Evolutionary conservation across 2,888 invertebrate species (phyloP).

Genomic region (Liopterus haemorrhoidalis): DNA sequence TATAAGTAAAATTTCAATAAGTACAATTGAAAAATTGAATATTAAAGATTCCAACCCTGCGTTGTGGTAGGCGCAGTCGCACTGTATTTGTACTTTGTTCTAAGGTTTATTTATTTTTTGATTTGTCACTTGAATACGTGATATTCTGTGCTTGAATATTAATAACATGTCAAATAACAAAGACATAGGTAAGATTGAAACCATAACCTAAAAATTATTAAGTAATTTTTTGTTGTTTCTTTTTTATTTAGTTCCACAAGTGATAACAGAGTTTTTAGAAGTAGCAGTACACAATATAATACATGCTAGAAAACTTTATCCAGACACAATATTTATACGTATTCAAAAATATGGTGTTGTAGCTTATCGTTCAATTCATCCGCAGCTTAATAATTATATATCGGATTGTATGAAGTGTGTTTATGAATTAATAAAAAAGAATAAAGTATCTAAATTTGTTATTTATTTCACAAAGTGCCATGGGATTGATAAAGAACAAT

Average conservation of each 20-base stretch:
- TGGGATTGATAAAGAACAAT: constrained; percentile 45
- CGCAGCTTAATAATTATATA: constrained; percentile 60
- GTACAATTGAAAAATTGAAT: too few relatives aligned
- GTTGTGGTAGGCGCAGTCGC: too few relatives aligned
- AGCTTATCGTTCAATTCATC: constrained; percentile 57
- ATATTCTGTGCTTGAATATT: too few relatives aligned
- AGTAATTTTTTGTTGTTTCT: neutral
- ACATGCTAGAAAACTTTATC: constrained; percentile 57
- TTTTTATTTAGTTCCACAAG: constrained; percentile 48
- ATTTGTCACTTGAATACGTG: too few relatives aligned
- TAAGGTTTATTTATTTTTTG: too few relatives aligned
- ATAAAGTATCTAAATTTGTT: constrained; percentile 49
- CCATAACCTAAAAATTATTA: too few relatives aligned
- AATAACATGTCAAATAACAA: too few relatives aligned
- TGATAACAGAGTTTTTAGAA: constrained; percentile 61
- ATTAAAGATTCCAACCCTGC: too few relatives aligned
- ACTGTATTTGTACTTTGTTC: too few relatives aligned
- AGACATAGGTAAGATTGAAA: too few relatives aligned
- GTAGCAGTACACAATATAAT: constrained; percentile 60
- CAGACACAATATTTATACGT: constrained; percentile 55
- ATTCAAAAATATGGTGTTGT: constrained; percentile 59
- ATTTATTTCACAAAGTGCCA: constrained; percentile 49
- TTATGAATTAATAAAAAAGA: constrained; percentile 48
- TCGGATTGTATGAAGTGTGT: constrained; percentile 51
- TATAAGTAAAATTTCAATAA: too few relatives aligned